These are phyloP conservation scores for Columba janthina DNA, from an alignment of 2,113 vertebrate genomes.

Conservation along the genomic window DNA sequence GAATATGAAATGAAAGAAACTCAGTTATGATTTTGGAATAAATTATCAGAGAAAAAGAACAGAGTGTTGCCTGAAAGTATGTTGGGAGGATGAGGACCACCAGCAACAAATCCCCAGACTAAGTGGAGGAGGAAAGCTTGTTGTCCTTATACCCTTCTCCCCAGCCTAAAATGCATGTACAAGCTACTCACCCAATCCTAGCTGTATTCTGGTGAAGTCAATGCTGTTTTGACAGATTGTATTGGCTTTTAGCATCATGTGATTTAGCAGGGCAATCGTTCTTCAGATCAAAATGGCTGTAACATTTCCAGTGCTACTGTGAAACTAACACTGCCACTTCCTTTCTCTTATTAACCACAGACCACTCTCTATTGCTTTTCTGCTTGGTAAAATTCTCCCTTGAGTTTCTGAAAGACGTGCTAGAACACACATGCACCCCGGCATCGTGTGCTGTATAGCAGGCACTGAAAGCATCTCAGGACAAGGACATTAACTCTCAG, in stretches of 20 bases:
- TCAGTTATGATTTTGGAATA: background rate
- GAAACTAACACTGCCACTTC: background rate
- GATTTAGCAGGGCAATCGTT: background rate
- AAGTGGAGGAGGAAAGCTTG: background rate
- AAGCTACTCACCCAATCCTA: background rate
- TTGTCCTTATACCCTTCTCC: background rate
- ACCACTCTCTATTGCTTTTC: background rate
- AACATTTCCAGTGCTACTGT: background rate
- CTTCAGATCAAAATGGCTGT: background rate
- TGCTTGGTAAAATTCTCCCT: background rate
- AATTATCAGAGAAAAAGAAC: background rate
- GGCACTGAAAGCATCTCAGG: background rate
- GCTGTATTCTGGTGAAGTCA: background rate
- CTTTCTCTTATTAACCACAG: background rate
- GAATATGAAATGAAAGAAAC: background rate
- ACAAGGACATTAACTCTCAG: background rate
- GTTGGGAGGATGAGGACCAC: background rate
- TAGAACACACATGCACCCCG: accelerated
- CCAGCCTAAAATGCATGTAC: background rate
- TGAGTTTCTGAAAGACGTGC: background rate
- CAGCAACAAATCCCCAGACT: background rate
- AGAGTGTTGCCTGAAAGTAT: background rate
- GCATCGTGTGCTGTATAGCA: background rate
- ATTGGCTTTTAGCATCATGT: background rate
- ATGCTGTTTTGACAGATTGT: background rate